Evolutionary conservation across 2,888 invertebrate genomes (phyloP), one percentile per base, ranked within the genome.

Genomic region (Ceramica pisi): DNA sequence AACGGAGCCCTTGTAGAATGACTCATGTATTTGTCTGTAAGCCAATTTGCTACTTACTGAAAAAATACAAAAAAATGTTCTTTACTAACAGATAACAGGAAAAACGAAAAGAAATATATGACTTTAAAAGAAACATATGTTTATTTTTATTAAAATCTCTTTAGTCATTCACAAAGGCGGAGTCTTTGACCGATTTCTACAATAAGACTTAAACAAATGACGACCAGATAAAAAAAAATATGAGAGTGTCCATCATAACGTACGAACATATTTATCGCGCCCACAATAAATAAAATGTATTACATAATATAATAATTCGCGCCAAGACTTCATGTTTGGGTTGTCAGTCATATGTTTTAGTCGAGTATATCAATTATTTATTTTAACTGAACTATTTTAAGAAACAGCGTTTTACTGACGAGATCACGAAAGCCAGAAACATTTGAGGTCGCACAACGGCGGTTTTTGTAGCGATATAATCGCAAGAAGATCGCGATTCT

Each of bases 271-370:
- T 69, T 46, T 57, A 73, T 50, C 21, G 14, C 26, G 8, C 10
- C 23, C 26, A 14, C 46, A 73, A 59, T 74, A 50, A 61, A 74
- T 70, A 73, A 48, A 44, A 41, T 41, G 19, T 61, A 26, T 48
- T 31, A 60, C 46, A 60, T 41, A 48, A 60, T 71, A 23, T 48
- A 48, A 50, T 41, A 31, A 31, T 61, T 41, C 10, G 61, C 38
- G 74, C 69, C 74, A 61, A 69, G 19, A 38, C 26, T 38, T 46
- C 6, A 26, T 21, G 23, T 21, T 14, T 10, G 3, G 14, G 1
- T 38, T 60, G 69, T 60, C 69, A 60, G 21, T 31, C 38, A 31
- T 6, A 5, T 21, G 35, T 21, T n/a, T 7, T 46, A 21, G 38
- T 31, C n/a, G 35, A 71, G 26, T 50, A 26, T 41, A 70, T 69